Evolutionary conservation across 2,888 invertebrate genomes (phyloP), one percentile per base, ranked within the genome.

Genomic region (Matsumyia berberina): DNA sequence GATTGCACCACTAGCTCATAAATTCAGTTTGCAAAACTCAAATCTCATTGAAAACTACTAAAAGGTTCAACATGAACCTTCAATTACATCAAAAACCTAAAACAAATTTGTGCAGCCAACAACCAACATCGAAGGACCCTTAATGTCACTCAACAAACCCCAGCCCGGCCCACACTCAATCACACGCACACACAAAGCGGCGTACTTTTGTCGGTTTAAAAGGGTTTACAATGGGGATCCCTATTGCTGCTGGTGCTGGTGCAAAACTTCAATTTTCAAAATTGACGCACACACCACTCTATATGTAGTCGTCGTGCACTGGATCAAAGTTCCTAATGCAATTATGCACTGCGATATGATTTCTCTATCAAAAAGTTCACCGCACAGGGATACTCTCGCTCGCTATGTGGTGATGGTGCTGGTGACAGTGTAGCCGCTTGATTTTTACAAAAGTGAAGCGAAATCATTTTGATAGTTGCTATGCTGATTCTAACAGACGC

Each of bases 301-400:
- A 49, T 35, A 46, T 66, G 35, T 33, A 17, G 7, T 62, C 79
- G 42, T 31, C 55, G 46, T 37, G 62, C 55, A 70, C 42, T 70
- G 81, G 76, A 81, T 74, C 81, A 81, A 81, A 81, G 76, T 81
- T 81, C 81, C 81, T 81, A 81, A 81, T 76, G 76, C 81, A 81
- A 81, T 81, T 81, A 81, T 81, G 62, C 81, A 70, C 76, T 76
- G 51, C 76, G 76, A 81, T 76, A 81, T 81, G 81, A 81, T 70
- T 76, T 76, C 76, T 76, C 81, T 64, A 81, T 76, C 69, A 81
- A 76, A 76, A 81, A 81, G 58, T 81, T 76, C 69, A 80, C 79
- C 69, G 17, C 39, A 42, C 69, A 76, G 57, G 62, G 74, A 64
- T 46, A 29, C 51, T 42, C 51, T 49, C 51, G 55, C 55, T 9